A percentile compares a stretch with the other conserved stretches of the same genome.
phyloP scores from a whole-genome alignment of 1,140 invertebrate genomes.

The Schlechtendalia chinensis region DNA sequence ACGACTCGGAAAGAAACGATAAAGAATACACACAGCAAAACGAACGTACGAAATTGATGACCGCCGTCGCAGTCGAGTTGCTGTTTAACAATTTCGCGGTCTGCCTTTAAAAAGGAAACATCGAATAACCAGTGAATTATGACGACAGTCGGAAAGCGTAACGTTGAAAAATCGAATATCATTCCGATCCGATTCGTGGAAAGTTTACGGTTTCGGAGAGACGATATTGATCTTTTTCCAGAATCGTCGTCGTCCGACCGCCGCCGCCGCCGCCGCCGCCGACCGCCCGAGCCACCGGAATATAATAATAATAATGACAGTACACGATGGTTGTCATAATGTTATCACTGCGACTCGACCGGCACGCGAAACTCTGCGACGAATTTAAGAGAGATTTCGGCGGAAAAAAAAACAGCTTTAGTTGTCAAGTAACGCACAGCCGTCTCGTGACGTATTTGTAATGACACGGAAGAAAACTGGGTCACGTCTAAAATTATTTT shows the following conservation, averaged over 20 bases:
- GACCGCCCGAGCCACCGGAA: neutral
- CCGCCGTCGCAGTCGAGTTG: constrained; percentile 1
- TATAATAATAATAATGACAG: neutral
- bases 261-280: neutral
- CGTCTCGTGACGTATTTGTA: too few species aligned
- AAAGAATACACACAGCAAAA: neutral
- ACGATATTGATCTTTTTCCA: neutral
- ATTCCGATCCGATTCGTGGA: constrained; percentile 7
- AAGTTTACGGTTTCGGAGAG: neutral
- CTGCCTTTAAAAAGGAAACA: neutral
- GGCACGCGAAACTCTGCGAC: too few species aligned
- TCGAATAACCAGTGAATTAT: constrained; percentile 9
- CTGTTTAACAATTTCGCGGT: neutral
- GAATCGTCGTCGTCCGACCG: too few species aligned
- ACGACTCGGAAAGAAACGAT: neutral
- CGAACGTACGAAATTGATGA: constrained; percentile 9
- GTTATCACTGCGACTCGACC: too few species aligned
- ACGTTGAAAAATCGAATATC: constrained; percentile 26
- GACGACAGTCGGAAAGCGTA: constrained; percentile 15
- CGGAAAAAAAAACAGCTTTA: too few species aligned
- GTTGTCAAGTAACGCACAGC: too few species aligned
- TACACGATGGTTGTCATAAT: too few species aligned
- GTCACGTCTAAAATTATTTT: too few species aligned
- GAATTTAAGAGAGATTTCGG: too few species aligned
- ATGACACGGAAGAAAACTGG: too few species aligned